Evolutionary conservation across 2,113 vertebrate species (phyloP).

Genomic region (Hiodon alosoides): DNA sequence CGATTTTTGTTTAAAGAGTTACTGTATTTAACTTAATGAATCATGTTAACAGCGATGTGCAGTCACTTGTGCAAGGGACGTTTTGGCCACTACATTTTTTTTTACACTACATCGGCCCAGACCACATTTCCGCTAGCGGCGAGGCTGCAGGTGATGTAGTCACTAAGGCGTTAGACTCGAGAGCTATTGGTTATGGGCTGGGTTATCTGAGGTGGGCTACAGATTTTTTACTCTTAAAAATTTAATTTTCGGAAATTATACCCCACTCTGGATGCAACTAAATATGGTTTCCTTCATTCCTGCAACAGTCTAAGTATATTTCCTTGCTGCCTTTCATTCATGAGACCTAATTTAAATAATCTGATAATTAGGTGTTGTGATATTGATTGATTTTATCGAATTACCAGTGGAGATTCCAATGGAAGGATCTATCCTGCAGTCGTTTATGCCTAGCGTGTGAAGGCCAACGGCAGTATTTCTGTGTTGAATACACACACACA

Average conservation of each 20-base stretch:
- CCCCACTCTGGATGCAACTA: no score
- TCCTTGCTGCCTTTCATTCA: no score
- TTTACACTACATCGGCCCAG: constrained; percentile 43
- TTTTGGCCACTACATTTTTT: constrained; percentile 57
- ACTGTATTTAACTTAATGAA: constrained; percentile 72
- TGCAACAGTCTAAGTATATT: no score
- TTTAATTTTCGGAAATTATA: no score
- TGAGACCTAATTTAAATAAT: no score
- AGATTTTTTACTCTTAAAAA: no score
- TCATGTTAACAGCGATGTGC: constrained; percentile 71
- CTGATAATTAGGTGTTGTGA: not conserved
- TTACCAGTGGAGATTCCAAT: not conserved
- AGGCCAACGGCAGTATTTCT: not conserved
- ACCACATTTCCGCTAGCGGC: not conserved
- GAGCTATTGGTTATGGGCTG: no score
- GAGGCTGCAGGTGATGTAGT: not conserved
- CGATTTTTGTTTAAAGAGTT: constrained; percentile 65
- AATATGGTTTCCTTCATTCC: no score
- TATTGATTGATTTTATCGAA: not conserved
- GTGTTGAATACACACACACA: not conserved
- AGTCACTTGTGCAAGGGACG: constrained; percentile 64
- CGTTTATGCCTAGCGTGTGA: not conserved
- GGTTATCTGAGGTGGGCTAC: no score
- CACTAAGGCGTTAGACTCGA: no score
- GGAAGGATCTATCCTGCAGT: not conserved